Base-by-base conservation (phyloP, 2,113 vertebrate species). In the Sapajus apella region DNA sequence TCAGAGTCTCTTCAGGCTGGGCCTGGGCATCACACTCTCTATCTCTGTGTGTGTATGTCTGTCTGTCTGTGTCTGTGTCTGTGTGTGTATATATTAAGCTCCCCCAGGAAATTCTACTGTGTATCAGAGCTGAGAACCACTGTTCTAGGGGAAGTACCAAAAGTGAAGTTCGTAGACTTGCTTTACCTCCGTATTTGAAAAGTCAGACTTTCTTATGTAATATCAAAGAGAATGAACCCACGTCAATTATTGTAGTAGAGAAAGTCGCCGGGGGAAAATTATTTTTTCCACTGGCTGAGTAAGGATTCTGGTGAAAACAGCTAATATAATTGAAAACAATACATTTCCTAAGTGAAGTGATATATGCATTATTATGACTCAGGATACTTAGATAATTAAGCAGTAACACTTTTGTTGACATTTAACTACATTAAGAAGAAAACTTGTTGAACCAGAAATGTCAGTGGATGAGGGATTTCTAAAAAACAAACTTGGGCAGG, bases 351-450 rank as follows among this genome's bases (percentile, higher is more conserved):
- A 91, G 37, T 81, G 50, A 96, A 76, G 40, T 88, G 86, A 86
- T 92, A 10, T 2, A 64, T 56, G 18, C 37, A 89, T 95, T 94
- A 64, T 75, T 89, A 56, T 91, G 95, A 97, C 87, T 97, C 94
- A 85, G 17, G 66, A 20, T 43, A 37, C 45, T 88, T 68, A 23
- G 55, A 95, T 90, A 96, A 96, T 96, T 85, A 89, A 94, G 79
- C 89, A 89, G 82, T 86, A 47, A 47, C 68, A 70, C 58, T 87
- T 86, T 73, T 89, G 87, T 94, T 93, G 91, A 86, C 68, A 86
- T 95, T 96, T 94, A 92, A 79, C 84, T 96, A 58, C 32, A 80
- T 82, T 50, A 45, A 97, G 80, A 91, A 95, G 86, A 95, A 92
- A 93, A 83, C 72, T 61, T 95, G 88, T 72, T 88, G 76, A 95